phyloP scores from a whole-genome alignment of 2,888 invertebrate genomes.

The Habrosyne pyritoides region DNA sequence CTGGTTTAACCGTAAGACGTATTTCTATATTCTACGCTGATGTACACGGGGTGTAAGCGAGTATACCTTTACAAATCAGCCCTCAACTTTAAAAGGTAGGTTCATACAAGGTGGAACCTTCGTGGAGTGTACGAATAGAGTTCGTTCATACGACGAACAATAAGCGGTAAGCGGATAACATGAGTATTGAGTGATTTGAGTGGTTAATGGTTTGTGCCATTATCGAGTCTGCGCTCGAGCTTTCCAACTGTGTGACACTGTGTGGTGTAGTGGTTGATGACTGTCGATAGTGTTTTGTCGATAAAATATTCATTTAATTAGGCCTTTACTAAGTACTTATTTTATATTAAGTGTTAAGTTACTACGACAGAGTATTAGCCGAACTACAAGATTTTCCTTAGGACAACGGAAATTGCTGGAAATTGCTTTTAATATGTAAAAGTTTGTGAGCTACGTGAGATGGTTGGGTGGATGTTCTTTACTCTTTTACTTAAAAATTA shows the following conservation, averaged over 20 bases:
- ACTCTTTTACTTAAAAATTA: too few relatives aligned
- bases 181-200: slow-evolving; percentile 17
- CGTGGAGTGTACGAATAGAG: neutral
- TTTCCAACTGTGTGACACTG: slow-evolving; percentile 9
- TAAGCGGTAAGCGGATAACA: slow-evolving; percentile 9
- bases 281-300: neutral
- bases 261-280: neutral
- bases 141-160: slow-evolving; percentile 1
- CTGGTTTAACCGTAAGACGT: too few relatives aligned
- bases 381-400: too few relatives aligned
- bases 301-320: neutral
- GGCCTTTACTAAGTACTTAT: too few relatives aligned
- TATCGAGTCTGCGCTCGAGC: slow-evolving; percentile 6
- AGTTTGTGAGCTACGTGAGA: too few relatives aligned
- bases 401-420: too few relatives aligned
- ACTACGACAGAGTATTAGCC: too few relatives aligned
- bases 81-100: neutral
- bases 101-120: neutral
- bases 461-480: too few relatives aligned
- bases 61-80: neutral
- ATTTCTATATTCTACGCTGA: too few relatives aligned
- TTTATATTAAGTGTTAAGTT: too few relatives aligned
- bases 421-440: too few relatives aligned
- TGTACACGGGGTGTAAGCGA: too few relatives aligned
- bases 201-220: slow-evolving; percentile 17